Evolutionary conservation across 2,113 vertebrate genomes (phyloP), one percentile per base, ranked within the genome.

Genomic region (Burhinus oedicnemus): DNA sequence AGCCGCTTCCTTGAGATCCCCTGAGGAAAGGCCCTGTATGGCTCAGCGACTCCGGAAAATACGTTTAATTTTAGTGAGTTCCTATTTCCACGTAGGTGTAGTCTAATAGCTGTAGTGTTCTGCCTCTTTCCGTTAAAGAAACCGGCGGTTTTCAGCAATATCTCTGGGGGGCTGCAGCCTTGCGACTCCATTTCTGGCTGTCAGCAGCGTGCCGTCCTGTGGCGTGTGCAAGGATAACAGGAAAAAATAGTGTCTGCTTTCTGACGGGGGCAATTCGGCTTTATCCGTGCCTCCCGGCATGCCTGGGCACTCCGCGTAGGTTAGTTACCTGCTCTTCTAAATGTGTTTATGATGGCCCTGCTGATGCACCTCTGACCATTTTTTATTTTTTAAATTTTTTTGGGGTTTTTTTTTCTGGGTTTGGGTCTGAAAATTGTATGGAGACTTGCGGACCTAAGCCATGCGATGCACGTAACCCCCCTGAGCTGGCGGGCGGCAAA

Each of bases 241-340:
- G 47, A 18, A 61, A 45, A 68, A 21, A 29, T 2, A 3, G 15
- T 3, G 38, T 40, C 66, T 77, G 18, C 30, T 10, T 17, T 18
- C n/a, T 27, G 12, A 7, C 0, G 2, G 11, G 49, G 62, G 15
- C 34, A 47, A 1, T n/a, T 77, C 0, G 0, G 23, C 18, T 36
- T 40, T 21, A 5, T n/a, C 58, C 22, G 15, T 27, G 32, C 49
- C 47, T 57, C 45, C 22, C 40, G 30, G 25, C 26, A 0, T 0
- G 2, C 12, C 62, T n/a, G 62, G 52, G 36, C 14, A 42, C 69
- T 47, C 54, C 79, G 16, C 15, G 26, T 11, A 17, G 29, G 44
- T 34, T 12, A 21, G 20, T 30, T 5, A 8, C 32, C n/a, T 7
- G 26, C 72, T 61, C 49, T 47, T 30, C 74, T 70, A 9, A 29